Evolutionary conservation across 2,888 invertebrate species (phyloP).

Genomic region (Hofmannophila pseudospretella): DNA sequence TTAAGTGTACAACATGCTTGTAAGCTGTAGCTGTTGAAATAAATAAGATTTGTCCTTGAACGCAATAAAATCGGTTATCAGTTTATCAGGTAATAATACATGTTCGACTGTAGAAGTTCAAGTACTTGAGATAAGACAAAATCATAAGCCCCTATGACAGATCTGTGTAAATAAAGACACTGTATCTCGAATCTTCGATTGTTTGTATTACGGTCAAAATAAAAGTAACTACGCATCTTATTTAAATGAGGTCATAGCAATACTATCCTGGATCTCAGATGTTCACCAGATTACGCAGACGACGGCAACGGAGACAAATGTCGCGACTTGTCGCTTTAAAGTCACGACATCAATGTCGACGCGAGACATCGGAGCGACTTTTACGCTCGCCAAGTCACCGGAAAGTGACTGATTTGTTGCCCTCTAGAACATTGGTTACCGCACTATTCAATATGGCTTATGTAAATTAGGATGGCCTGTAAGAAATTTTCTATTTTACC

Average conservation of each 20-base stretch:
- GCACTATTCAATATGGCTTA: no score
- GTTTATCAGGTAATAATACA: no score
- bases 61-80: no score
- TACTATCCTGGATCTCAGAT: neutral
- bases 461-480: no score
- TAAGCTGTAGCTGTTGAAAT: no score
- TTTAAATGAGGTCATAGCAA: conserved; percentile 6
- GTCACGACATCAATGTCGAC: conserved; percentile 2
- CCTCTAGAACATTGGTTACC: no score
- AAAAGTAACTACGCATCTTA: conserved; percentile 7
- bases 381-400: neutral
- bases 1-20: no score
- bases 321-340: conserved; percentile 8
- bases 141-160: neutral
- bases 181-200: conserved; percentile 3
- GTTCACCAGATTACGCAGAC: conserved; percentile 1
- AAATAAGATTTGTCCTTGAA: no score
- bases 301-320: conserved; percentile 12
- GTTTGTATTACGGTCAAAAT: neutral
- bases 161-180: conserved; percentile 1
- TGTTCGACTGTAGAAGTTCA: no score
- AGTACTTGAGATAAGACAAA: conserved; percentile 2
- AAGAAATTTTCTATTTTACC: no score
- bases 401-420: neutral
- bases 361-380: neutral